A percentile compares a stretch with the other conserved stretches of the same genome.
Evolutionary conservation across 2,797 vertebrate genomes (phyloP).

Genomic region (Bovichtus variegatus): DNA sequence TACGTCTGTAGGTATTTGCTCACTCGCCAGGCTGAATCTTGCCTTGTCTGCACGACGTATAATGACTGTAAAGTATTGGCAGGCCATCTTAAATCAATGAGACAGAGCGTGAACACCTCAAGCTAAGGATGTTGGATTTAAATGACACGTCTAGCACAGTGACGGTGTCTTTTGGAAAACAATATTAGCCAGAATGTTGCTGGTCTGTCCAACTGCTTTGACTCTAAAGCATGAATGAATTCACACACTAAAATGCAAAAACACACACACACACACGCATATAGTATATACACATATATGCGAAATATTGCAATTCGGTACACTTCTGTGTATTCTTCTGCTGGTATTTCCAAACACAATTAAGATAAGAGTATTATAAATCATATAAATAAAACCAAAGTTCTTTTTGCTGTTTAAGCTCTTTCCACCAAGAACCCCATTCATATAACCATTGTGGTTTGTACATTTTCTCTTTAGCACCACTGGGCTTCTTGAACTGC

Average conservation of each 20-base stretch:
- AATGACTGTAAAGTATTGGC: conserved; percentile 43
- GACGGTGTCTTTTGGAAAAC: conserved; percentile 47
- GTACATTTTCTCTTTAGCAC: conserved; percentile 13
- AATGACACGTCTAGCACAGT: conserved; percentile 10
- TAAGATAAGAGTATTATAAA: neutral
- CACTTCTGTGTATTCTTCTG: neutral
- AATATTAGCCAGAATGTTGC: conserved; percentile 27
- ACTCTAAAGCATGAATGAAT: neutral
- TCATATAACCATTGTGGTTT: conserved; percentile 4
- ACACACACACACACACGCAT: too few relatives aligned
- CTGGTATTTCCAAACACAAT: neutral
- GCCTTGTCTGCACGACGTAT: conserved; percentile 23
- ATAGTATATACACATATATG: too few relatives aligned
- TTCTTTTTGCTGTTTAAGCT: conserved; percentile 1
- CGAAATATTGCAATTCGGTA: neutral
- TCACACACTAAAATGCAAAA: neutral
- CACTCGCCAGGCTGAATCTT: conserved; percentile 12
- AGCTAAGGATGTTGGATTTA: conserved; percentile 21
- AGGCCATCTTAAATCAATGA: conserved; percentile 13
- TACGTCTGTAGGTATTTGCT: conserved; percentile 46
- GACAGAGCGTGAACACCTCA: conserved; percentile 1
- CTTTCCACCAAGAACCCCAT: conserved; percentile 1
- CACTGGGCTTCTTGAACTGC: conserved; percentile 3
- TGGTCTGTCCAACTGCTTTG: conserved; percentile 21
- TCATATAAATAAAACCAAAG: neutral